phyloP scores from a whole-genome alignment of 1,140 invertebrate genomes.

The Hydropsyche tenuis region DNA sequence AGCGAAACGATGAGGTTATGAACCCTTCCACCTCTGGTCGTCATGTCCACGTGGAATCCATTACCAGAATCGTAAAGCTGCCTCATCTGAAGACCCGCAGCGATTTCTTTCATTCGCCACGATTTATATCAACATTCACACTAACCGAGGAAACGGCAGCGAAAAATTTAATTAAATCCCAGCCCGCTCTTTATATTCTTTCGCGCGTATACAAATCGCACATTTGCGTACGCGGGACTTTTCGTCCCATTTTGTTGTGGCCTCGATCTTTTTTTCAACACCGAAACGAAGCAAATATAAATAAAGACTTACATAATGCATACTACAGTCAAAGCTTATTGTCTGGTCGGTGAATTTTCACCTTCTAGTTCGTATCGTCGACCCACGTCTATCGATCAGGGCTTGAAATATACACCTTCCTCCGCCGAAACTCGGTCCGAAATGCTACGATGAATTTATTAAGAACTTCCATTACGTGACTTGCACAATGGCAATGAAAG shows the following conservation, averaged over 20 bases:
- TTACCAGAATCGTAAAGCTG: slow-evolving; percentile 39
- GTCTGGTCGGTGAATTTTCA: slow-evolving; percentile 25
- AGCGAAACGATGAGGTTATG: slow-evolving; percentile 37
- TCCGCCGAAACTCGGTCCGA: background rate
- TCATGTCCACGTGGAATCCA: slow-evolving; percentile 34
- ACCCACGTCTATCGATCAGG: slow-evolving; percentile 25
- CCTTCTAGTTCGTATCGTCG: background rate
- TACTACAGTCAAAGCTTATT: background rate
- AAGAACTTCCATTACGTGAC: slow-evolving; percentile 42
- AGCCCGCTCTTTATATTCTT: too few relatives aligned
- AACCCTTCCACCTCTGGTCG: slow-evolving; percentile 24
- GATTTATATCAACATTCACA: background rate
- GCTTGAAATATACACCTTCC: slow-evolving; percentile 20
- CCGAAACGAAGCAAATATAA: too few relatives aligned
- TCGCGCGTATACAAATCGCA: too few relatives aligned
- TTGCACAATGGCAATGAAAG: slow-evolving; percentile 40
- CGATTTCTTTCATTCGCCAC: slow-evolving; percentile 18
- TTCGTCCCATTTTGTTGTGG: too few relatives aligned
- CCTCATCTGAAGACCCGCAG: slow-evolving; percentile 14
- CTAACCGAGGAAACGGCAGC: background rate
- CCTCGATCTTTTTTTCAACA: too few relatives aligned
- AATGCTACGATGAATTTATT: slow-evolving; percentile 40
- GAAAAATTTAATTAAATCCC: too few relatives aligned
- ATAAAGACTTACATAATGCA: too few relatives aligned
- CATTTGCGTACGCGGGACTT: too few relatives aligned